Conservation (phyloP, 2,797 vertebrate genomes). For the Moxostoma hubbsi region DNA sequence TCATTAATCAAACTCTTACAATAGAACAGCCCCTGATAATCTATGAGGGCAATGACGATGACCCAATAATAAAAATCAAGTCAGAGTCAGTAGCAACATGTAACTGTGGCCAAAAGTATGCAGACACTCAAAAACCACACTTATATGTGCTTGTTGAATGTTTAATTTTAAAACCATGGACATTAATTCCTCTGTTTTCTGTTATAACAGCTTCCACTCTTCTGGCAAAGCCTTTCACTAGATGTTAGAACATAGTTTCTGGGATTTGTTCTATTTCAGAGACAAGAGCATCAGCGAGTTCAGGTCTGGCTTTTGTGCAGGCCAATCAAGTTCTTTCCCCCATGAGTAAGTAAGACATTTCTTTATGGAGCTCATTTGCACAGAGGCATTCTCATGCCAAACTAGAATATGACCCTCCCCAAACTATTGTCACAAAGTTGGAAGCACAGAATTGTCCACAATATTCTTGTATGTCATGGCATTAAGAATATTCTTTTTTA, state of each 20-base stretch:
- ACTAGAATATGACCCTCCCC: not conserved
- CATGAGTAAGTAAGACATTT: not conserved
- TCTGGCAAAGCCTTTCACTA: not conserved
- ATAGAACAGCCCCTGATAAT: constrained; percentile 27
- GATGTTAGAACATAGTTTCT: not conserved
- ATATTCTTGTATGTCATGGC: too few species aligned
- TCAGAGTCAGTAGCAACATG: constrained; percentile 28
- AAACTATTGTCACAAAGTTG: not conserved
- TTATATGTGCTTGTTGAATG: not conserved
- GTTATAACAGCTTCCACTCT: not conserved
- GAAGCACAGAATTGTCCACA: not conserved
- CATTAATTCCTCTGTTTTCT: not conserved
- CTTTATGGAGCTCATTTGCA: not conserved
- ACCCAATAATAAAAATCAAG: constrained; percentile 40
- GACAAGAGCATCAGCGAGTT: not conserved
- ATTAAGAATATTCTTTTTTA: too few species aligned
- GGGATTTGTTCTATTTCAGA: not conserved
- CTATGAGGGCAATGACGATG: constrained; percentile 17
- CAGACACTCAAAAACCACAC: not conserved
- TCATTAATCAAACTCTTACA: constrained; percentile 42
- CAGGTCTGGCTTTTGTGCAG: not conserved
- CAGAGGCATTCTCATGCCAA: not conserved
- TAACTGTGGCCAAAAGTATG: constrained; percentile 11
- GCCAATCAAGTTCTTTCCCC: not conserved
- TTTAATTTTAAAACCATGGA: not conserved